Evolutionary conservation across 2,797 vertebrate species (phyloP).

Genomic region (Schizothorax lantsangensis): DNA sequence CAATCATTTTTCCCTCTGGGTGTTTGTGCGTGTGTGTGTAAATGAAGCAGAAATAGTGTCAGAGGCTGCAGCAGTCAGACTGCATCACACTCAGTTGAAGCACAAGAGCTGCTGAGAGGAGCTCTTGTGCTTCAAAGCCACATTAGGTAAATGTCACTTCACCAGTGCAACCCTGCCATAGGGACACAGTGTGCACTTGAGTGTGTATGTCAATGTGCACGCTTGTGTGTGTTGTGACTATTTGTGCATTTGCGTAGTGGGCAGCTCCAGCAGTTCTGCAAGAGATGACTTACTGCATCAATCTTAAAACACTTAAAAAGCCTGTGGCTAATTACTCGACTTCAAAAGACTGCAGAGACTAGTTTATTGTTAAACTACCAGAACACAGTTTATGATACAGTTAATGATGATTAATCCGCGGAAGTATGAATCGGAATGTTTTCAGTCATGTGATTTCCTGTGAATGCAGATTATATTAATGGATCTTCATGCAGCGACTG

Average conservation of each 20-base stretch:
- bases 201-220: slow-evolving; percentile 29
- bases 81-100: slow-evolving; percentile 78
- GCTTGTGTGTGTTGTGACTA: slow-evolving; percentile 20
- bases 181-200: slow-evolving; percentile 65
- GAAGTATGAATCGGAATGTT: slow-evolving; percentile 4
- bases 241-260: slow-evolving; percentile 8
- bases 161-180: slow-evolving; percentile 77
- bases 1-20: slow-evolving; percentile 41
- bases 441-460: slow-evolving; percentile 14
- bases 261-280: slow-evolving; percentile 13
- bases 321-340: slow-evolving; percentile 42
- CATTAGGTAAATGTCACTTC: slow-evolving; percentile 88
- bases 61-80: slow-evolving; percentile 74
- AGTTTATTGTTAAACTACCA: slow-evolving; percentile 38
- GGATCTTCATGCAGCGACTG: neutral
- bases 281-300: slow-evolving; percentile 34
- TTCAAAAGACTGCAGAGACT: slow-evolving; percentile 34
- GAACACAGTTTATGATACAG: slow-evolving; percentile 37
- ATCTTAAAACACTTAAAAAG: slow-evolving; percentile 34
- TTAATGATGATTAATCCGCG: slow-evolving; percentile 27
- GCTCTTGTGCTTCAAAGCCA: slow-evolving; percentile 77
- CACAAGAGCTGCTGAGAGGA: slow-evolving; percentile 75
- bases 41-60: slow-evolving; percentile 71
- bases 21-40: slow-evolving; percentile 48
- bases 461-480: slow-evolving; percentile 17